These are phyloP conservation scores for Craniophora ligustri DNA, from an alignment of 2,888 invertebrate genomes.

Conservation along the genomic window DNA sequence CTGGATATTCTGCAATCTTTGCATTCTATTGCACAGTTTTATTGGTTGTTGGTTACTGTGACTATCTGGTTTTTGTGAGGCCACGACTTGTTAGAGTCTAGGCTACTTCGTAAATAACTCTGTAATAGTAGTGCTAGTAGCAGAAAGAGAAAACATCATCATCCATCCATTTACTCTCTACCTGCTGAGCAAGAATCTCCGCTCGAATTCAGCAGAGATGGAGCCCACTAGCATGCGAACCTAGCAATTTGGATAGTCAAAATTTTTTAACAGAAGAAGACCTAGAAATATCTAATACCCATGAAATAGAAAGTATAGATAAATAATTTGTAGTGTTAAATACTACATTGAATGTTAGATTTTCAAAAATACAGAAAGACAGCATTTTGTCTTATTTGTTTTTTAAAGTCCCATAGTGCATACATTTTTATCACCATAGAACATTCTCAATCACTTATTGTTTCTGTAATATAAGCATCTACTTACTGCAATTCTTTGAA, in stretches of 20 bases:
- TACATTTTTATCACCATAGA: neutral
- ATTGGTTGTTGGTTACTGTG: constrained; percentile 53
- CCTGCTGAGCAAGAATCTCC: too few species aligned
- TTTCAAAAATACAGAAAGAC: neutral
- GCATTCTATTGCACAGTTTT: constrained; percentile 72
- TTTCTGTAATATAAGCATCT: neutral
- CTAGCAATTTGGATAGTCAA: too few species aligned
- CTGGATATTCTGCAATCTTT: constrained; percentile 80
- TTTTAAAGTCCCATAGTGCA: neutral
- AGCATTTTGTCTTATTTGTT: too few species aligned
- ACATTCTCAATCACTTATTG: constrained; percentile 4
- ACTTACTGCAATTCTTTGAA: constrained; percentile 3
- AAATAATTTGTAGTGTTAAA: too few species aligned
- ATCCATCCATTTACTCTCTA: too few species aligned
- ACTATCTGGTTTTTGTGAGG: constrained; percentile 42
- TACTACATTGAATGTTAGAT: too few species aligned
- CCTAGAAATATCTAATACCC: too few species aligned
- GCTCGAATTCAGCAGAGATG: too few species aligned
- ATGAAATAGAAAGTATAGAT: too few species aligned
- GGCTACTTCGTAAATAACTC: constrained; percentile 9
- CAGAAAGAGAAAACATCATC: too few species aligned
- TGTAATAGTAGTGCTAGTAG: neutral
- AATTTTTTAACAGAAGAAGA: too few species aligned
- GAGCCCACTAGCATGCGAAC: too few species aligned
- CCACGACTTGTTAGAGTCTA: constrained; percentile 21